phyloP scores from a whole-genome alignment of 2,113 vertebrate genomes.

The Indicator maculatus region DNA sequence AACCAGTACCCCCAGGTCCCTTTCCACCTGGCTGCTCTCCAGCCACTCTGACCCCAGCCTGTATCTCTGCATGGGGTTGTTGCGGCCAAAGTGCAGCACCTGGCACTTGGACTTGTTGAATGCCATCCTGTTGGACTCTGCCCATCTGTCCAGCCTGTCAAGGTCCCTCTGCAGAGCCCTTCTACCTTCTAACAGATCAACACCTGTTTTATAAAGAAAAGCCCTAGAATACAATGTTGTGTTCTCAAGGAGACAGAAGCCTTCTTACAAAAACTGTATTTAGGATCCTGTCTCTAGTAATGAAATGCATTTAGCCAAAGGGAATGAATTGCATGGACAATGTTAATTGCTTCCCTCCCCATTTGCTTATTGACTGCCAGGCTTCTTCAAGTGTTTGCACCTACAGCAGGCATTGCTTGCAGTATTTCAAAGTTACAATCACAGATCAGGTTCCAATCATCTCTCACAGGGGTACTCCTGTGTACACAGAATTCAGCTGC shows the following conservation, averaged over 20 bases:
- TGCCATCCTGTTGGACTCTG: too few species aligned
- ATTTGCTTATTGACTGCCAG: background rate
- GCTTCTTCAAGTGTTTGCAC: background rate
- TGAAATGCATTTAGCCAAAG: background rate
- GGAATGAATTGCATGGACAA: background rate
- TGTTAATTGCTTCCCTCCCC: background rate
- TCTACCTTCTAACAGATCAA: too few species aligned
- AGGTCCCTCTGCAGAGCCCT: too few species aligned
- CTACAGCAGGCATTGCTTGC: background rate
- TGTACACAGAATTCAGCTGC: background rate
- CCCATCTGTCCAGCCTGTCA: too few species aligned
- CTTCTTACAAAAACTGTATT: background rate
- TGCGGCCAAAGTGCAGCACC: too few species aligned
- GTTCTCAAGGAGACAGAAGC: background rate
- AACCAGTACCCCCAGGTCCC: too few species aligned
- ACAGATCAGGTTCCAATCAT: background rate
- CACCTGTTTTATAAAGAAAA: background rate
- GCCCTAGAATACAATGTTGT: background rate
- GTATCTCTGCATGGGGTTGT: too few species aligned
- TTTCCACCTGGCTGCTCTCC: too few species aligned
- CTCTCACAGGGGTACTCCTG: background rate
- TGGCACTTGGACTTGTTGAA: too few species aligned
- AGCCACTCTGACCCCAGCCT: too few species aligned
- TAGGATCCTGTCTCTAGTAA: background rate
- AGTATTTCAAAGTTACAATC: background rate